A percentile compares a stretch with the other conserved stretches of the same genome.
These are phyloP conservation scores for Nemurella pictetii DNA, from an alignment of 2,888 invertebrate species.

Conservation along the genomic window DNA sequence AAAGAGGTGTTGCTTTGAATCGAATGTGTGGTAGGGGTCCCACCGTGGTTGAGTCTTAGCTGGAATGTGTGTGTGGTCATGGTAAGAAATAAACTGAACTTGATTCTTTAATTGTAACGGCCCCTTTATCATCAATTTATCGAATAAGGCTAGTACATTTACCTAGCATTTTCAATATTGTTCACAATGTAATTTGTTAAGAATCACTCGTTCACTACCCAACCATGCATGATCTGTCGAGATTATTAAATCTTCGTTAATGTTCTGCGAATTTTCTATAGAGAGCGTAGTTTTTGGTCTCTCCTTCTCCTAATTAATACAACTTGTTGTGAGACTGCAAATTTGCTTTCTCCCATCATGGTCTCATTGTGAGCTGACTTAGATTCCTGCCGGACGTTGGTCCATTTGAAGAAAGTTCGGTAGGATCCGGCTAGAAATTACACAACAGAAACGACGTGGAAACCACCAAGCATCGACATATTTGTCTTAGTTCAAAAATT, in stretches of 20 bases:
- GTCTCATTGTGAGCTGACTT: not conserved
- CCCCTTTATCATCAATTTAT: not conserved
- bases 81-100: not conserved
- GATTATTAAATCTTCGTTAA: not conserved
- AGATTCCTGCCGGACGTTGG: not conserved
- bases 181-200: not conserved
- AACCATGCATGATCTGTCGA: conserved; percentile 7
- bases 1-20: not conserved
- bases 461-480: not conserved
- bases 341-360: not conserved
- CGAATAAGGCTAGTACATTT: not conserved
- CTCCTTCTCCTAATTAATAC: not conserved
- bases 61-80: not conserved
- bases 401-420: not conserved
- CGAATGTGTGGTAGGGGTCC: not conserved
- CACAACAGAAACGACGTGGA: too few species aligned
- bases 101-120: not conserved
- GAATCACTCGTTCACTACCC: conserved; percentile 15
- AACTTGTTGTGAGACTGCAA: not conserved
- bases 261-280: not conserved
- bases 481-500: not conserved
- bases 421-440: not conserved
- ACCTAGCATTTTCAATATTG: not conserved
- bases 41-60: not conserved
- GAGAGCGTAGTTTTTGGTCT: not conserved